phyloP scores from a whole-genome alignment of 2,797 vertebrate species.

The Sebastiscus tertius region DNA sequence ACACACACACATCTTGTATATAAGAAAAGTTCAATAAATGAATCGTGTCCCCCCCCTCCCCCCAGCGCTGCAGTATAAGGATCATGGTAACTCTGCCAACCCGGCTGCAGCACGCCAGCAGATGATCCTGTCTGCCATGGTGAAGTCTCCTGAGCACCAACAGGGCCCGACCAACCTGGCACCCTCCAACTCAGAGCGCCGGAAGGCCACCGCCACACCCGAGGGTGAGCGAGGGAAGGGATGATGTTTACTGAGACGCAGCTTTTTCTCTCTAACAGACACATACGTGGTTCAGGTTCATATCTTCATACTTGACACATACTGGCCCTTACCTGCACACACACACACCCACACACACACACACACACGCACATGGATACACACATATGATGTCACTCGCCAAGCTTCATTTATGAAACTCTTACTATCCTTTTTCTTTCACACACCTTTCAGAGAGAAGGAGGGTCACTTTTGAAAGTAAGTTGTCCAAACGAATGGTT shows the following conservation, averaged over 20 bases:
- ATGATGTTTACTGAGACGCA: background rate
- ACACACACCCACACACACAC: conserved; percentile 9
- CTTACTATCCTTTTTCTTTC: conserved; percentile 78
- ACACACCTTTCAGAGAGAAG: conserved; percentile 85
- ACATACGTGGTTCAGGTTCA: conserved; percentile 4
- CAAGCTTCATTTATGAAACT: conserved; percentile 54
- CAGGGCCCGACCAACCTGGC: conserved; percentile 89
- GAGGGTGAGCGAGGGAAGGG: conserved; percentile 85
- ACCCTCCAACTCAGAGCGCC: conserved; percentile 89
- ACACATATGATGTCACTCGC: conserved; percentile 13
- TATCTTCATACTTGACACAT: background rate
- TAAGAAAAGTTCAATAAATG: background rate
- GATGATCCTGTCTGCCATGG: conserved; percentile 95
- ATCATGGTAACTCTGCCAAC: conserved; percentile 88
- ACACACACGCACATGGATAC: conserved; percentile 7
- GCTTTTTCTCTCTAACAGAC: background rate
- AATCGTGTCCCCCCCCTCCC: background rate
- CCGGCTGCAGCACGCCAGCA: conserved; percentile 92
- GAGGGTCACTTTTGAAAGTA: conserved; percentile 90
- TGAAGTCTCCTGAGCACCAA: conserved; percentile 97
- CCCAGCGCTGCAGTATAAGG: conserved; percentile 94
- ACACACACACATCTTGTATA: too few species aligned
- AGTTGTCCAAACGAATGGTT: conserved; percentile 74
- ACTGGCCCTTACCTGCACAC: conserved; percentile 19
- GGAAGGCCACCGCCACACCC: conserved; percentile 92